phyloP scores from a whole-genome alignment of 1,140 invertebrate genomes.

The Diachasma alloeum region DNA sequence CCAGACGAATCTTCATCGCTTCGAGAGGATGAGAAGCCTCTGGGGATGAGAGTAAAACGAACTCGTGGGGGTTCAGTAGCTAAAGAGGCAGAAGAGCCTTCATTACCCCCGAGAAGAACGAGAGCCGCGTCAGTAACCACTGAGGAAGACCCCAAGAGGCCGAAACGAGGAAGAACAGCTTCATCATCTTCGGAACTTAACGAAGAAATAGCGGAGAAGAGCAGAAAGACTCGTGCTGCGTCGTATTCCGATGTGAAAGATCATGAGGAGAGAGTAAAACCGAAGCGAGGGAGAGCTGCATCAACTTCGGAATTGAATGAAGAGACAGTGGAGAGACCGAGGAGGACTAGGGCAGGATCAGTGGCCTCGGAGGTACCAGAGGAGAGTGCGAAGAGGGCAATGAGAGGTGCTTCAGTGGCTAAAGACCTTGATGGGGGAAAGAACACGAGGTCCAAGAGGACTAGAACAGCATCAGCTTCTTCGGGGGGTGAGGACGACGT shows the following conservation, averaged over 20 bases:
- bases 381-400: not conserved
- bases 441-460: not conserved
- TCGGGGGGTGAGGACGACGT: not conserved
- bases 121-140: conserved; percentile 20
- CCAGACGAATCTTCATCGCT: too few relatives aligned
- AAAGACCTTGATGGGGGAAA: conserved; percentile 22
- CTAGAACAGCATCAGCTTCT: not conserved
- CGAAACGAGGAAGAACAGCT: not conserved
- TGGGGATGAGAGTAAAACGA: too few relatives aligned
- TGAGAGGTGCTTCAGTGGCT: conserved; percentile 17
- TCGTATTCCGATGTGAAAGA: not conserved
- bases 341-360: not conserved
- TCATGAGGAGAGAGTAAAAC: not conserved
- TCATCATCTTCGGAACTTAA: not conserved
- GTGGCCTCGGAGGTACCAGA: not conserved
- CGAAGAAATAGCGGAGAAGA: not conserved
- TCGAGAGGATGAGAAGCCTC: too few relatives aligned
- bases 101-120: conserved; percentile 10
- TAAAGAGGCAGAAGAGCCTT: not conserved
- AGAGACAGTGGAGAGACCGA: not conserved
- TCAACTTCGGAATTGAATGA: not conserved
- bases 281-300: not conserved
- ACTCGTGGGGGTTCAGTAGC: not conserved
- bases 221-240: not conserved
- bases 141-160: not conserved